phyloP scores from a whole-genome alignment of 2,888 invertebrate species.

The Eristalis intricaria region DNA sequence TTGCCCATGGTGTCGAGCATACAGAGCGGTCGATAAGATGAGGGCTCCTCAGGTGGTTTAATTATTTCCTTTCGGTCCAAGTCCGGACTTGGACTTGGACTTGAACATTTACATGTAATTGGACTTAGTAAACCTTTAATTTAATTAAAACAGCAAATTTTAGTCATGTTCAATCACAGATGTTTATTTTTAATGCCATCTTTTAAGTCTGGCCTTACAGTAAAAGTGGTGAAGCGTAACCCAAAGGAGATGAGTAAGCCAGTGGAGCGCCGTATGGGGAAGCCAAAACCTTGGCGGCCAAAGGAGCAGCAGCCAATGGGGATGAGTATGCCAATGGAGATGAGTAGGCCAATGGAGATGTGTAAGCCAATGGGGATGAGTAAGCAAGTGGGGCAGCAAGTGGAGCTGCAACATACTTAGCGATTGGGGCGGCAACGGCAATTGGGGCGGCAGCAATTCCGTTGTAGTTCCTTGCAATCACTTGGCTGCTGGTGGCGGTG shows the following conservation, averaged over 20 bases:
- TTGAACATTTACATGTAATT: too few relatives aligned
- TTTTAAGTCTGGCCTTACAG: background rate
- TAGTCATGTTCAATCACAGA: background rate
- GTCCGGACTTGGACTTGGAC: too few relatives aligned
- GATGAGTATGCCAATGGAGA: slow-evolving; percentile 10
- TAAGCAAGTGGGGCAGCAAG: slow-evolving; percentile 42
- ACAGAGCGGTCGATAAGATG: too few relatives aligned
- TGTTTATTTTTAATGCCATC: background rate
- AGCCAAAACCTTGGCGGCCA: background rate
- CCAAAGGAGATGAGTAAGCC: background rate
- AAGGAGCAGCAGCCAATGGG: slow-evolving; percentile 4
- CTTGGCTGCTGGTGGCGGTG: slow-evolving; percentile 76
- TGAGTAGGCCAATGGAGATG: slow-evolving; percentile 11
- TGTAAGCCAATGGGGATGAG: slow-evolving; percentile 8
- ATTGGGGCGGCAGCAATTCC: slow-evolving; percentile 82
- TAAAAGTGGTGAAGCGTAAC: background rate
- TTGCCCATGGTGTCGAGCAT: too few relatives aligned
- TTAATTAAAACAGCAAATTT: background rate
- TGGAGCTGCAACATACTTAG: slow-evolving; percentile 82
- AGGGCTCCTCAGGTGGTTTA: too few relatives aligned
- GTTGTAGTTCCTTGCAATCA: slow-evolving; percentile 77
- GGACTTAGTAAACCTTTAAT: background rate
- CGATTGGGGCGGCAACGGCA: slow-evolving; percentile 84
- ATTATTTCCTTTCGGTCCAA: too few relatives aligned
- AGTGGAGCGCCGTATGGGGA: slow-evolving; percentile 4